A percentile compares a stretch with the other conserved stretches of the same genome.
These are phyloP conservation scores for Pristionchus japonicus DNA, from an alignment of 2,888 invertebrate genomes.

Conservation along the genomic window DNA sequence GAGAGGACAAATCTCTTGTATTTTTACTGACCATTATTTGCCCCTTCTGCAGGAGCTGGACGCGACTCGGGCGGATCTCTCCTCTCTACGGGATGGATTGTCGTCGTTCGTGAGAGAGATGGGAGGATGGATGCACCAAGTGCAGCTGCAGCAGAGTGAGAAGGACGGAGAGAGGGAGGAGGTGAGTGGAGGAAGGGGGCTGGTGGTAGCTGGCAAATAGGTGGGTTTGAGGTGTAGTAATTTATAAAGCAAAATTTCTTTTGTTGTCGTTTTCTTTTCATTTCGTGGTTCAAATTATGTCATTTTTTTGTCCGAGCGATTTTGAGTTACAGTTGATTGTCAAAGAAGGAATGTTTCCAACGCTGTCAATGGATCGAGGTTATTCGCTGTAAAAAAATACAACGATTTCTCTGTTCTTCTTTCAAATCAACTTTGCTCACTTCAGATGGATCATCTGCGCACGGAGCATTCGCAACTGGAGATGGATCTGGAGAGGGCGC, in stretches of 20 bases:
- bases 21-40: background rate
- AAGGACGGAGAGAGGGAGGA: background rate
- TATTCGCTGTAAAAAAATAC: too few species aligned
- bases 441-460: background rate
- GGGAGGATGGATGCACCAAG: constrained; percentile 36
- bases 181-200: background rate
- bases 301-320: background rate
- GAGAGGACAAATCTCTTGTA: too few species aligned
- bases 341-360: background rate
- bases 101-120: background rate
- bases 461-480: background rate
- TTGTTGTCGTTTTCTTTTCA: too few species aligned
- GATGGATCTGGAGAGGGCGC: background rate
- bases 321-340: background rate
- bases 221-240: too few species aligned
- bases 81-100: background rate
- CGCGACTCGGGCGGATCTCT: background rate
- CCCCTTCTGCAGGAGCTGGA: background rate
- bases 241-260: too few species aligned
- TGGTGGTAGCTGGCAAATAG: too few species aligned
- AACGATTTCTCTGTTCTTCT: too few species aligned
- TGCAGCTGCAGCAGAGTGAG: background rate
- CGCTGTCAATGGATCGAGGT: background rate
- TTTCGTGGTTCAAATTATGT: too few species aligned
- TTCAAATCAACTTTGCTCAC: too few species aligned